Percentiles rank a stretch among this genome's conserved stretches.
These are phyloP conservation scores for Eulemur rubriventer DNA, from an alignment of 2,797 vertebrate species.

Conservation along the genomic window DNA sequence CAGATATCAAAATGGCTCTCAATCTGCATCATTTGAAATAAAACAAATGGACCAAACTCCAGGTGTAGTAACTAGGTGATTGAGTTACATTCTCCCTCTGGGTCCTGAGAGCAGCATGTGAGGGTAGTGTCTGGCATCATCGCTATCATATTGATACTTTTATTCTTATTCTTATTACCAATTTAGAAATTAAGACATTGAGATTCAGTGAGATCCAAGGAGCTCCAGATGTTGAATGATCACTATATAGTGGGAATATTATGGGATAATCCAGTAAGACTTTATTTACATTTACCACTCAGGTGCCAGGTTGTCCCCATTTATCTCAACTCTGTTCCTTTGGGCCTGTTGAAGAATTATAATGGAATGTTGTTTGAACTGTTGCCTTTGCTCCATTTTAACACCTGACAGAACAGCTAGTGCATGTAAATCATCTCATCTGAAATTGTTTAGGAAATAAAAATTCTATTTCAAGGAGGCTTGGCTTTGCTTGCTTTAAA, in stretches of 20 bases:
- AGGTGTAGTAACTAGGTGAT: neutral
- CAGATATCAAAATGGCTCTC: neutral
- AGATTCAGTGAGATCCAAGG: neutral
- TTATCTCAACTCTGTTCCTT: neutral
- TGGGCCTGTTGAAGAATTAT: neutral
- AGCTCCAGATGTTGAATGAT: neutral
- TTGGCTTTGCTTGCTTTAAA: neutral
- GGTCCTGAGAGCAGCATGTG: neutral
- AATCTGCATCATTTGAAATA: neutral
- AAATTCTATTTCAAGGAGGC: neutral
- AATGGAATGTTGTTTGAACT: conserved; percentile 18
- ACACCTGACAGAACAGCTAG: conserved; percentile 31
- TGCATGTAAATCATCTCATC: conserved; percentile 21
- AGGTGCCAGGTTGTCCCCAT: neutral
- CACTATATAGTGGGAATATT: neutral
- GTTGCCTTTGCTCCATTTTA: neutral
- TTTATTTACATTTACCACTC: neutral
- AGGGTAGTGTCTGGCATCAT: neutral
- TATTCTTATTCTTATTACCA: neutral
- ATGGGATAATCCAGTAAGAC: neutral
- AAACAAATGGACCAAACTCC: neutral
- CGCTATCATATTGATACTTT: neutral
- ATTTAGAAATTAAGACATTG: neutral
- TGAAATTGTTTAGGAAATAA: conserved; percentile 53
- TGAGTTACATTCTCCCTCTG: neutral